Conservation (phyloP, 1,140 invertebrate genomes). For the Piezodorus guildinii region DNA sequence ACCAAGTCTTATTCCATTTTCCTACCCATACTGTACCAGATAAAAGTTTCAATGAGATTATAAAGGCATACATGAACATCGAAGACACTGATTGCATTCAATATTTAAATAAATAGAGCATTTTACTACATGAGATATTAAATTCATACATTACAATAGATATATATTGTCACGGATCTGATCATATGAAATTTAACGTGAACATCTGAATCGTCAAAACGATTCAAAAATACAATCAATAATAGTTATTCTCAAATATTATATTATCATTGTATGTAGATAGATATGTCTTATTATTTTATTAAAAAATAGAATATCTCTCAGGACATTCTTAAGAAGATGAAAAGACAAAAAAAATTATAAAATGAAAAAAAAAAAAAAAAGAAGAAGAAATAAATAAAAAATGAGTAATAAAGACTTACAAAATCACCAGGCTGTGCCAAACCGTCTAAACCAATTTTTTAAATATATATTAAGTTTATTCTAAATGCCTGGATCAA, state of each 20-base stretch:
- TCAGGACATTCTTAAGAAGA: not conserved
- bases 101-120: constrained; percentile 10
- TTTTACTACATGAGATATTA: constrained; percentile 12
- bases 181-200: constrained; percentile 4
- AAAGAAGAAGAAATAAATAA: not conserved
- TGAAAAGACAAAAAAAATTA: not conserved
- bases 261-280: constrained; percentile 13
- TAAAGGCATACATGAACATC: not conserved
- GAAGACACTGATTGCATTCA: not conserved
- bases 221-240: constrained; percentile 4
- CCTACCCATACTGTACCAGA: not conserved
- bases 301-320: not conserved
- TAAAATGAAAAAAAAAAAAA: not conserved
- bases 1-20: constrained; percentile 4
- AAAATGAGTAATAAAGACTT: not conserved
- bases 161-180: constrained; percentile 3
- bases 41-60: constrained; percentile 9
- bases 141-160: constrained; percentile 6
- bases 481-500: not conserved
- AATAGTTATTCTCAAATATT: not conserved
- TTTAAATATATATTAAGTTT: not conserved
- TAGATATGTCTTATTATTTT: constrained; percentile 10
- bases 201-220: not conserved
- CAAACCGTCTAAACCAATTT: constrained; percentile 5
- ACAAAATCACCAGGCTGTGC: constrained; percentile 15